Evolutionary conservation across 2,797 vertebrate species (phyloP).

Genomic region (Acanthornis magna): DNA sequence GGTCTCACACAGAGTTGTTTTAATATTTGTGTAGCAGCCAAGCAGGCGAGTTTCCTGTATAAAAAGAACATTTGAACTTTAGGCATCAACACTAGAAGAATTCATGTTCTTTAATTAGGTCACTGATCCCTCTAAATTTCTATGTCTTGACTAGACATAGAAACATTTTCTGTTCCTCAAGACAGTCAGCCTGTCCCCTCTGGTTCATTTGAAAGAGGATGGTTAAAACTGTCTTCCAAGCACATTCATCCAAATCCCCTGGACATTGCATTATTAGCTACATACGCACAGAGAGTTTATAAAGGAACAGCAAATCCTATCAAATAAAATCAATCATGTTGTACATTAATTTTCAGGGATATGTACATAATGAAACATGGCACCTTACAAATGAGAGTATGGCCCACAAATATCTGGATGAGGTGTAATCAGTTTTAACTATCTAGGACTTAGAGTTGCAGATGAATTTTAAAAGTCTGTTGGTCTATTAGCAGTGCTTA

Average conservation of each 20-base stretch:
- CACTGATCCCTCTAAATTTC: constrained; percentile 28
- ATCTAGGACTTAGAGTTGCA: neutral
- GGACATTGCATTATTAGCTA: neutral
- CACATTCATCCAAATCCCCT: neutral
- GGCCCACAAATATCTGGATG: neutral
- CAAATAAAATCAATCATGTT: neutral
- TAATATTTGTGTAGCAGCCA: constrained; percentile 58
- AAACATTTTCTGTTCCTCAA: constrained; percentile 37
- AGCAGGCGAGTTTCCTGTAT: constrained; percentile 46
- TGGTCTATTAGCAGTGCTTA: neutral
- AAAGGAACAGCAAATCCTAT: neutral
- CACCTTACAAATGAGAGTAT: neutral
- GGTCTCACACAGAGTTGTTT: constrained; percentile 40
- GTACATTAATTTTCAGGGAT: neutral
- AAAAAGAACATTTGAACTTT: constrained; percentile 56
- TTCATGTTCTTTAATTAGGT: constrained; percentile 58
- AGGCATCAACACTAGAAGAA: constrained; percentile 33
- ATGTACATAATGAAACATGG: neutral
- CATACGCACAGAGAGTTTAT: neutral
- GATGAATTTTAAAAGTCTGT: neutral
- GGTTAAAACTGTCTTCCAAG: neutral
- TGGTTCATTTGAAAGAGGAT: neutral
- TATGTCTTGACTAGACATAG: constrained; percentile 6
- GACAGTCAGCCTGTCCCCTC: constrained; percentile 54
- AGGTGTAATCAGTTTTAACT: neutral